A percentile compares a stretch with the other conserved stretches of the same genome.
Evolutionary conservation across 1,140 invertebrate species (phyloP).

Genomic region (Brachionus sp.): DNA sequence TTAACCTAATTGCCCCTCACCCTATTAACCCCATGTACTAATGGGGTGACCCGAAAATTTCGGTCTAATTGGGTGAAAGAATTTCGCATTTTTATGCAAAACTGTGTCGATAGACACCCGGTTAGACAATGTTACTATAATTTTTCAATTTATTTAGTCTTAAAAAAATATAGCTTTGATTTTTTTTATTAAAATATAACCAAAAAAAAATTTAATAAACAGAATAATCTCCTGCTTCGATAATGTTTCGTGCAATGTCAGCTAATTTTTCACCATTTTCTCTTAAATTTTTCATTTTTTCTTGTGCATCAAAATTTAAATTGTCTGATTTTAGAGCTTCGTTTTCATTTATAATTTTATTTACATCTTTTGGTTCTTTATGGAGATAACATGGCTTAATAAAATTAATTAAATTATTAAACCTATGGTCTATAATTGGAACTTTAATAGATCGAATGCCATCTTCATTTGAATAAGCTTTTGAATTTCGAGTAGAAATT

Average conservation of each 20-base stretch:
- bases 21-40: too few relatives aligned
- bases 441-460: neutral
- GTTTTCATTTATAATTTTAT: constrained; percentile 31
- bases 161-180: neutral
- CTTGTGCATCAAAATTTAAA: neutral
- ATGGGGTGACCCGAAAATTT: too few relatives aligned
- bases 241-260: neutral
- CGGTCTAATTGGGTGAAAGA: too few relatives aligned
- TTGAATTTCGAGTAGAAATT: neutral
- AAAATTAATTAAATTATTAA: constrained; percentile 35
- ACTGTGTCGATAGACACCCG: too few relatives aligned
- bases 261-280: neutral
- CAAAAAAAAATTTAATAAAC: neutral
- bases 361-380: constrained; percentile 9
- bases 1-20: too few relatives aligned
- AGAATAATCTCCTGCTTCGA: neutral
- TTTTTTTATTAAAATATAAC: neutral
- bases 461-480: neutral
- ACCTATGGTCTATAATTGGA: constrained; percentile 7
- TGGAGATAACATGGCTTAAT: constrained; percentile 12
- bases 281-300: neutral
- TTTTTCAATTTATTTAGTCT: neutral
- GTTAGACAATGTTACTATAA: too few relatives aligned
- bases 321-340: constrained; percentile 13
- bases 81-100: too few relatives aligned